A percentile compares a stretch with the other conserved stretches of the same genome.
Evolutionary conservation across 2,797 vertebrate species (phyloP).

Genomic region (Muscicapa striata): DNA sequence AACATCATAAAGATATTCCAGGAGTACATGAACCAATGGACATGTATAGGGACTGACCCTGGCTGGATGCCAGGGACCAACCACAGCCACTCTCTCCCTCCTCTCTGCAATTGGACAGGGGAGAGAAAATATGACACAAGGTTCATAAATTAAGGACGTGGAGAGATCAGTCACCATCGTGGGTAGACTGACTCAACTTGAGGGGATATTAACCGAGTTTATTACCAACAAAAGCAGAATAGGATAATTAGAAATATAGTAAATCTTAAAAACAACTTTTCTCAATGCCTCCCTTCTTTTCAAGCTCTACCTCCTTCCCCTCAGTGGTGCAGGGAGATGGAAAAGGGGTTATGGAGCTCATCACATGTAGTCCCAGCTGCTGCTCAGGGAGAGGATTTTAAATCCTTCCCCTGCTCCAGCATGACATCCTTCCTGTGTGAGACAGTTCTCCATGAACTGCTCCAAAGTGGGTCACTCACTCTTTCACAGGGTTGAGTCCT

Average conservation of each 20-base stretch:
- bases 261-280: neutral
- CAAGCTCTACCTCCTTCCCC: neutral
- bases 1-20: neutral
- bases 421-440: accelerated
- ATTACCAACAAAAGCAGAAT: neutral
- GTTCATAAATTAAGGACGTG: neutral
- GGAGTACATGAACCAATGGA: neutral
- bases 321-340: neutral
- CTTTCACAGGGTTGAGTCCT: neutral
- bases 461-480: no score
- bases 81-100: neutral
- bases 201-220: neutral
- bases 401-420: neutral
- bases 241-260: neutral
- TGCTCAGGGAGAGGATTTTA: neutral
- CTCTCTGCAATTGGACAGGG: neutral
- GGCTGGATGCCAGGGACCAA: neutral
- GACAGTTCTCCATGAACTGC: no score
- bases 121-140: neutral
- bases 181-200: accelerated
- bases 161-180: accelerated
- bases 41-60: neutral
- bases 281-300: neutral
- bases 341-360: neutral
- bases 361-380: accelerated